Percentiles rank a stretch among this genome's conserved stretches.
These are phyloP conservation scores for Cataglyphis rosenhaueri DNA, from an alignment of 2,888 invertebrate genomes.

Conservation along the genomic window DNA sequence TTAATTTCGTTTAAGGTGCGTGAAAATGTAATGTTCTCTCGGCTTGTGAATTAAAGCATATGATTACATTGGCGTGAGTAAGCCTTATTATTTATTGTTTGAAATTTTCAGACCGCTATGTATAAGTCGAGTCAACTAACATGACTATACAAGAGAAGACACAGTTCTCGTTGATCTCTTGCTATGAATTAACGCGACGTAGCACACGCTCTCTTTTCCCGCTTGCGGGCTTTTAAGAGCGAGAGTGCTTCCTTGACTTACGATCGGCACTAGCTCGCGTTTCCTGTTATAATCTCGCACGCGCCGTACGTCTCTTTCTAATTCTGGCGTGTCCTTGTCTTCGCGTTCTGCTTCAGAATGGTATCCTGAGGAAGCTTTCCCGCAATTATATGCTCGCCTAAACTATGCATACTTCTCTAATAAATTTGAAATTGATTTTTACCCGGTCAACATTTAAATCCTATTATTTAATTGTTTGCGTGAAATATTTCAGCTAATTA, in stretches of 20 bases:
- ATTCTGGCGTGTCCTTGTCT: constrained; percentile 34
- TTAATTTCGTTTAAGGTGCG: constrained; percentile 64
- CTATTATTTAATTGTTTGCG: not conserved
- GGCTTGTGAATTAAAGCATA: constrained; percentile 51
- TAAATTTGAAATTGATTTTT: not conserved
- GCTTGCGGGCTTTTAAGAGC: constrained; percentile 74
- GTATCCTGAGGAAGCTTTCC: not conserved
- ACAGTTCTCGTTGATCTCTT: constrained; percentile 61
- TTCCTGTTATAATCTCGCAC: constrained; percentile 76
- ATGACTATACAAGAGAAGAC: constrained; percentile 38
- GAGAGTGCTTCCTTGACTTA: constrained; percentile 78
- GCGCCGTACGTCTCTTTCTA: constrained; percentile 20
- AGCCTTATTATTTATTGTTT: constrained; percentile 63
- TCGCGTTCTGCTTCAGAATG: constrained; percentile 1
- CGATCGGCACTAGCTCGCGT: constrained; percentile 75
- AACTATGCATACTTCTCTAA: not conserved
- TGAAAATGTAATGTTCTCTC: constrained; percentile 57
- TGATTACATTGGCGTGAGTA: constrained; percentile 65
- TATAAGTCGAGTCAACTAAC: constrained; percentile 31
- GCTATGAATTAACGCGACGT: constrained; percentile 68
- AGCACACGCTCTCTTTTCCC: constrained; percentile 60
- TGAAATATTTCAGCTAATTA: not conserved
- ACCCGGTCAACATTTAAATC: not conserved
- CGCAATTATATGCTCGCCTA: not conserved
- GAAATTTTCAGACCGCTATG: constrained; percentile 64